phyloP scores from a whole-genome alignment of 2,888 invertebrate species.

The Callimorpha dominula region DNA sequence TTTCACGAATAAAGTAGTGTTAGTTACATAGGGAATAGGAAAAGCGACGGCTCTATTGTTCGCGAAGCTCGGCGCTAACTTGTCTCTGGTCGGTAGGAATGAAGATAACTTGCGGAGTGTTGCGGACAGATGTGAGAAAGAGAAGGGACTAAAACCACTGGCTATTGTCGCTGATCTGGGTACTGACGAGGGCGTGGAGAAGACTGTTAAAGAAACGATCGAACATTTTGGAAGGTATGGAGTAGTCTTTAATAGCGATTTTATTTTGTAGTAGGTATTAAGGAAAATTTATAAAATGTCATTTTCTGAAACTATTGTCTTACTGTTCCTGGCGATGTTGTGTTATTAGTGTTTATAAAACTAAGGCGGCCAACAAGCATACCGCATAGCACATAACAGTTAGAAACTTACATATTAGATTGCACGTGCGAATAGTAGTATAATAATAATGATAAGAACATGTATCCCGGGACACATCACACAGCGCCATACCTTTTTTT shows the following conservation, averaged over 20 bases:
- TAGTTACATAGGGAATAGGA: slow-evolving; percentile 62
- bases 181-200: slow-evolving; percentile 37
- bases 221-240: slow-evolving; percentile 56
- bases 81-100: slow-evolving; percentile 56
- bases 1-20: slow-evolving; percentile 57
- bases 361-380: too few relatives aligned
- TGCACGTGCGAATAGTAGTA: too few relatives aligned
- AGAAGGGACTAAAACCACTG: slow-evolving; percentile 48
- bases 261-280: background rate
- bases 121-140: slow-evolving; percentile 44
- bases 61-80: slow-evolving; percentile 52
- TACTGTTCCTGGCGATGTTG: too few relatives aligned
- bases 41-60: slow-evolving; percentile 56
- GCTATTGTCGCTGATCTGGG: slow-evolving; percentile 55
- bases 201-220: slow-evolving; percentile 53
- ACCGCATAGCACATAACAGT: too few relatives aligned
- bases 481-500: too few relatives aligned
- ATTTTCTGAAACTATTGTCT: too few relatives aligned
- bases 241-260: background rate
- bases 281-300: too few relatives aligned
- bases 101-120: slow-evolving; percentile 48
- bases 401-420: too few relatives aligned
- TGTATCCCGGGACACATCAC: too few relatives aligned
- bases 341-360: too few relatives aligned
- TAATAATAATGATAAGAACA: too few relatives aligned